Evolutionary conservation across 1,140 invertebrate genomes (phyloP).

Genomic region (Coenobita brevimanus): DNA sequence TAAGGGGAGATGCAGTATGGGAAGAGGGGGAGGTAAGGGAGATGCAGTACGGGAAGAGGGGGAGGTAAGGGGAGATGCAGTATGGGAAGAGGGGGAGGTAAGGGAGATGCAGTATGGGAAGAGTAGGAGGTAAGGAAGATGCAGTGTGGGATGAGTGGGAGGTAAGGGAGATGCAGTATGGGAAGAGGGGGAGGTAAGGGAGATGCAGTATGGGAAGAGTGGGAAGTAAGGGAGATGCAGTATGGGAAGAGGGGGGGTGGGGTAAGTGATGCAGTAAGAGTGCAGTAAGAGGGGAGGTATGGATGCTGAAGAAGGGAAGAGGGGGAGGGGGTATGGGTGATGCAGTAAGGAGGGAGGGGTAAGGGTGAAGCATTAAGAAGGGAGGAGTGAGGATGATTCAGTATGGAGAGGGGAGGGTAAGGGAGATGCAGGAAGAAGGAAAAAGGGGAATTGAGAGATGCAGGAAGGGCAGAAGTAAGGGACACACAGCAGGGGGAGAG

Average conservation of each 20-base stretch:
- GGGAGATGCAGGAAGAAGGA: not conserved
- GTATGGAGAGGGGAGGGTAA: no score
- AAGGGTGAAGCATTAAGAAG: no score
- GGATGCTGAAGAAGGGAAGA: no score
- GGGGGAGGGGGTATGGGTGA: no score
- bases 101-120: slow-evolving; percentile 28
- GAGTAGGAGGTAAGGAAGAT: slow-evolving; percentile 19
- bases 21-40: not conserved
- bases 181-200: slow-evolving; percentile 6
- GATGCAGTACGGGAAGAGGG: slow-evolving; percentile 6
- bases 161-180: not conserved
- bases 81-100: slow-evolving; percentile 12
- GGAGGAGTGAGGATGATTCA: no score
- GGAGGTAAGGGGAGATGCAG: slow-evolving; percentile 26
- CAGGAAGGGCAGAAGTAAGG: not conserved
- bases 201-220: not conserved
- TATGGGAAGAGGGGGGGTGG: slow-evolving; percentile 14
- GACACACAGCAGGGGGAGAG: not conserved
- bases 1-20: slow-evolving; percentile 15
- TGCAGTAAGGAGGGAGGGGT: no score
- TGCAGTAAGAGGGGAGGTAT: no score
- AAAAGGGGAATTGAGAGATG: slow-evolving; percentile 10
- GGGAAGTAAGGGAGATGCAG: not conserved
- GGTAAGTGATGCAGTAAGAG: no score
- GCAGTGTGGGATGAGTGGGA: not conserved